Base-by-base conservation (phyloP, 53 echinoderm and acorn worm genomes). In the Temnopleurus reevesii region DNA sequence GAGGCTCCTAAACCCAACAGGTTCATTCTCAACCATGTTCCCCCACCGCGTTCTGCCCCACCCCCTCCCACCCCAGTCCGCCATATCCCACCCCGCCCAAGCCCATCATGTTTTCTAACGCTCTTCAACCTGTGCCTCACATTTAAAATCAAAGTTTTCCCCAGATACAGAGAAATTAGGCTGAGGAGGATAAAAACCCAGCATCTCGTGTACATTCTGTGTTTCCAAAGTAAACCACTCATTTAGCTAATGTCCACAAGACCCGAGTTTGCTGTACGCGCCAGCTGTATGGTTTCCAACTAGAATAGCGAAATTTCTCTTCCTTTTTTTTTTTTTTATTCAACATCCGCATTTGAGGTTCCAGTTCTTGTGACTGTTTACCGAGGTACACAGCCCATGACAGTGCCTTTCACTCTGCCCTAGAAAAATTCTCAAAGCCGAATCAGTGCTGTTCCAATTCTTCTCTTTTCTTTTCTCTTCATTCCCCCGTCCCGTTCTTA, bases 371-470 rank as follows among this genome's bases (percentile, higher is more conserved):
- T 43, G 49, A 66, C 88, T 87, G 88, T 87, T 87, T 87, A 29
- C 88, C 43, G 53, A 87, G 55, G 71, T 71, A 31, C 71, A 26
- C 71, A 65, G 88, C 66, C 54, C 31, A 87, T 66, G 88, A 54
- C 53, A 55, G 83, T 55, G 83, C 83, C 51, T 55, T 87, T 87
- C 88, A 87, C 88, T 47, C 9, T 35, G 88, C 45, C 88, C 88
- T 53, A 87, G 88, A 87, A 87, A 87, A 65, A n/a, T 36, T 87
- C 51, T 53, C 88, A 87, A 87, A 87, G 88, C 47, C 49, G 66
- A 87, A 87, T 87, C 88, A 87, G 88, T 87, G 88, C 88, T 87
- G 88, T 87, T 66, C 88, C 88, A 87, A 87, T 87, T 84, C 57
- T 87, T 51, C 25, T 47, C 19, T 65, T 65, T 65, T 13, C 18